These are phyloP conservation scores for Archips crataeganus DNA, from an alignment of 2,888 invertebrate species.

Conservation along the genomic window DNA sequence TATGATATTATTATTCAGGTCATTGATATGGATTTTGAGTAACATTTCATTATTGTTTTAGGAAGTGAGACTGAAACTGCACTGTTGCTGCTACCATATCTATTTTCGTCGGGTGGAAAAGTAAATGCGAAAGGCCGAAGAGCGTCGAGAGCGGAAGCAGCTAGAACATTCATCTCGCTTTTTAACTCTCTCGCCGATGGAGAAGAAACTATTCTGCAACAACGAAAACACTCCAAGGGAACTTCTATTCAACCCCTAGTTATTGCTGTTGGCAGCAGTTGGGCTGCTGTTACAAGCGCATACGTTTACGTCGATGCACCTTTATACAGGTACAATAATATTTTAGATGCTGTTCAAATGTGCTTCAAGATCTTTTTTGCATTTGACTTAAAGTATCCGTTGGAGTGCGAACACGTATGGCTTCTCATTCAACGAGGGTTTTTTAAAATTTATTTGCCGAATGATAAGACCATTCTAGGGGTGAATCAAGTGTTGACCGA, in stretches of 20 bases:
- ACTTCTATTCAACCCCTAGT: neutral
- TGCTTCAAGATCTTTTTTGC: neutral
- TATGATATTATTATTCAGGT: too few species aligned
- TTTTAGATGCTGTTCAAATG: too few species aligned
- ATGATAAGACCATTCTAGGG: too few species aligned
- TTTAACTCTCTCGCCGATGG: neutral
- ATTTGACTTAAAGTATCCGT: neutral
- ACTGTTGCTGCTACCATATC: neutral
- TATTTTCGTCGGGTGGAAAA: conserved; percentile 2
- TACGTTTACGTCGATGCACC: too few species aligned
- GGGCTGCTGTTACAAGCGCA: too few species aligned
- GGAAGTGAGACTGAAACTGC: neutral
- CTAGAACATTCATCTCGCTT: neutral
- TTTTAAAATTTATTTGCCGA: too few species aligned
- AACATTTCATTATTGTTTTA: too few species aligned
- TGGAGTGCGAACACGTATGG: too few species aligned
- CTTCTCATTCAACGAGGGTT: too few species aligned
- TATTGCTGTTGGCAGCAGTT: neutral
- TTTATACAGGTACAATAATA: too few species aligned
- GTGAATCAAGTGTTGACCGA: too few species aligned
- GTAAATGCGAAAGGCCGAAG: neutral
- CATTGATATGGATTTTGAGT: too few species aligned
- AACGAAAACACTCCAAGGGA: neutral
- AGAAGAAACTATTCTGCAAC: conserved; percentile 1
- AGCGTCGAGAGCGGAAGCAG: conserved; percentile 2